Base-by-base conservation (phyloP, 2,797 vertebrate species). In the Pangasius sanitwongsei region DNA sequence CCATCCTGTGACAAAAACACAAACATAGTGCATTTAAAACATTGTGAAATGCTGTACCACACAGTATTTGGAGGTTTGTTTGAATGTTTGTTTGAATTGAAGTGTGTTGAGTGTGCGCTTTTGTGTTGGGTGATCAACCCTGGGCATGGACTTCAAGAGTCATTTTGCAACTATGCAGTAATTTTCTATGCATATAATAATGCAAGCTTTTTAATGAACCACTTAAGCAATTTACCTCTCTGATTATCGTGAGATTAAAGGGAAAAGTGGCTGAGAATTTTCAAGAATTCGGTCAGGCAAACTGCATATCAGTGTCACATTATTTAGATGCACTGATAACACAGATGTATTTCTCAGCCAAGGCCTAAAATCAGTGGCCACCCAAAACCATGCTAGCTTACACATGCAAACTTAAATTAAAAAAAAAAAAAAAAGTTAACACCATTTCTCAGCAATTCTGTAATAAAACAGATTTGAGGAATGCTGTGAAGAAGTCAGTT, bases 111-210 rank as follows among this genome's bases (percentile, higher is more conserved):
- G 70, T 7, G 53, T 74, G 63, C 59, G 3, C 44, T 50, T 77
- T 69, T 74, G 53, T 74, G 44, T 57, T 65, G 34, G 55, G 77
- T 57, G 12, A 44, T 74, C 57, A 72, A 74, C n/a, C 28, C 44
- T 31, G 65, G 48, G 44, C 70, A 34, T 59, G 44, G 77, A 72
- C 37, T 31, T 77, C 50, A 70, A 80, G 59, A 87, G 67, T 67
- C 69, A 83, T 89, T 89, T 89, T 55, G 72, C 57, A 89, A 83
- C 86, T 84, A 72, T 84, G 63, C 83, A 83, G 65, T 50, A 61
- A 72, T 87, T 85, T 70, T 8, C 67, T 20, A 59, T 61, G 82
- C 28, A 77, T 61, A 53, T 72, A 87, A 85, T 63, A 90, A 85
- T 50, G 63, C 20, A 50, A 44, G 34, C 69, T 83, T 82, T 86